Evolutionary conservation across 1,140 invertebrate species (phyloP), one percentile per base, ranked within the genome.

Genomic region (Cardiocondyla obscurior): DNA sequence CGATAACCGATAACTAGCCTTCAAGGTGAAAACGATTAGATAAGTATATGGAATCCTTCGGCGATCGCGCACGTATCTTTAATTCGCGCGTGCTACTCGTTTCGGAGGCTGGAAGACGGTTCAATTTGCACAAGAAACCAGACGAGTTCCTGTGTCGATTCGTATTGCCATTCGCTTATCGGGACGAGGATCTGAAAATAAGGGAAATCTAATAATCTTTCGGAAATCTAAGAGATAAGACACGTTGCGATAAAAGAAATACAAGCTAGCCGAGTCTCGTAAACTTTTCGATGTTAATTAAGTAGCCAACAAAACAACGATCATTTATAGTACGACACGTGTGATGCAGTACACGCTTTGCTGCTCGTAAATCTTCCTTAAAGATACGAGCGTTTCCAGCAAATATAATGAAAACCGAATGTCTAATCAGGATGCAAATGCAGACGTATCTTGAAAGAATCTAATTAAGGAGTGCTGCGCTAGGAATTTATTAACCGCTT

Each of bases 1-100:
- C 44, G 82, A 79, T 53, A 74, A 82, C 57, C 46, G 33, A 82
- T 76, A 74, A 74, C 22, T 55, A 73, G 53, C 55, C 53, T 4
- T 46, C 70, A 76, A 82, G 57, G 33, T 82, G 81, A 76, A 82
- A 76, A 74, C 25, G n/a, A 82, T 76, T 76, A 49, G 44, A 74
- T 58, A 82, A 74, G 60, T 62, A 12, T 36, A 16, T 12, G 28
- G 39, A 51, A 82, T 82, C 33, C 36, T 74, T 22, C 51, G 19
- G 46, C 19, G 28, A 62, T 22, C 30, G 19, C 16, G 16, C 3
- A 22, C 16, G 8, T 16, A 25, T 39, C 5, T 12, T 10, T 14
- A 19, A 62, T 22, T 16, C 10, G 19, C 55, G 12, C 12, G 14
- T 60, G 6, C 14, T 74, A 5, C 12, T 58, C 28, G 19, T 62